phyloP scores from a whole-genome alignment of 1,140 invertebrate species.

The Drosophila repleta region DNA sequence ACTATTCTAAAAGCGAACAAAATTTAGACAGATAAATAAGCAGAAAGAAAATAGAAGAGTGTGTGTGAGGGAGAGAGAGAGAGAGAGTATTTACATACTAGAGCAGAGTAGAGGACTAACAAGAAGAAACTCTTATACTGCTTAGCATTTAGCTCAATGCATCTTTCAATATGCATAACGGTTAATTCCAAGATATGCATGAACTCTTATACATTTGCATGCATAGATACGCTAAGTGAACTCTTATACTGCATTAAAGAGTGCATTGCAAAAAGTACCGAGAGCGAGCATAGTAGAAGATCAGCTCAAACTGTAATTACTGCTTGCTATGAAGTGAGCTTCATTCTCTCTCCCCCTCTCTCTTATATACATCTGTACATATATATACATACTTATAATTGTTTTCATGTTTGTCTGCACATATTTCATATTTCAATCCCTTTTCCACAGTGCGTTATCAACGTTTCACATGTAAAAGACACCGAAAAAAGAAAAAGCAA shows the following conservation, averaged over 20 bases:
- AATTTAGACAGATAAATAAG: conserved; percentile 2
- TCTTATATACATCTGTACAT: not conserved
- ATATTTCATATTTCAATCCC: conserved; percentile 22
- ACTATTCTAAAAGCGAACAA: conserved; percentile 8
- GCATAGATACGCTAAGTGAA: too few relatives aligned
- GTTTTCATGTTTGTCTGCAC: not conserved
- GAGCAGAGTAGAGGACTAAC: not conserved
- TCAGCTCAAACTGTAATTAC: too few relatives aligned
- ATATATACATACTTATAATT: too few relatives aligned
- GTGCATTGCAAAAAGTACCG: too few relatives aligned
- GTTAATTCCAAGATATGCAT: too few relatives aligned
- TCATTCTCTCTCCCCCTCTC: not conserved
- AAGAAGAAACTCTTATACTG: too few relatives aligned
- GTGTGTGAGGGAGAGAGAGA: not conserved
- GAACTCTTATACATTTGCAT: too few relatives aligned
- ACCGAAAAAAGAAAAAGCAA: conserved; percentile 17
- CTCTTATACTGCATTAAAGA: too few relatives aligned
- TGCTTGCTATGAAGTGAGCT: too few relatives aligned
- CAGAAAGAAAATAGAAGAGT: not conserved
- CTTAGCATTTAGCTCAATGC: too few relatives aligned
- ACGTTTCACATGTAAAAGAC: conserved; percentile 26
- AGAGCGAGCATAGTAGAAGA: not conserved
- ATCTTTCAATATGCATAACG: too few relatives aligned
- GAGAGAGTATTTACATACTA: not conserved
- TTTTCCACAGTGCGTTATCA: conserved; percentile 29